Conservation (phyloP, 2,888 invertebrate species). For the Spatulosminthurus flaviceps region DNA sequence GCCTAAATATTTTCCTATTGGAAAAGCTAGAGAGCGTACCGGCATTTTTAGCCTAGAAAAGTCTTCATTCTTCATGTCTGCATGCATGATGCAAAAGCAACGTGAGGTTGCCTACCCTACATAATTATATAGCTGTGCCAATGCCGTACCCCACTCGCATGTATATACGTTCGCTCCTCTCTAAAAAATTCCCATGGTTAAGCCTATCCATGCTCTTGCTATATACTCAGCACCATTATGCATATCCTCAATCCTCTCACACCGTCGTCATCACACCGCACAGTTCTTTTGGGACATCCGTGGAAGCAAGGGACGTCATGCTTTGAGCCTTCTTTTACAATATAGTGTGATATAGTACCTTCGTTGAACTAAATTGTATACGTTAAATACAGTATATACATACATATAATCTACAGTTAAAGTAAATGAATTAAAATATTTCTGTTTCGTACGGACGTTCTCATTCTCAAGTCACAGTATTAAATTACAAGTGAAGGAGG, state of each 20-base stretch:
- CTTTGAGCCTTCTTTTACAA: no score
- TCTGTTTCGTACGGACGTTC: background rate
- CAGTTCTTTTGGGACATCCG: no score
- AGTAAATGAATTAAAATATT: conserved; percentile 6
- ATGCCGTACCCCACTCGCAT: no score
- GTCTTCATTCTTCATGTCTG: background rate
- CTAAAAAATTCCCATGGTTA: no score
- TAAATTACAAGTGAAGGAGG: background rate
- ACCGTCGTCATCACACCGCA: no score
- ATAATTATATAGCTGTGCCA: conserved; percentile 9
- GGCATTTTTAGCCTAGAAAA: conserved; percentile 24
- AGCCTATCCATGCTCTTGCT: no score
- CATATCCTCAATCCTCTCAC: background rate
- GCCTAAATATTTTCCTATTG: conserved; percentile 1
- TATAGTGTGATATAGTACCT: no score
- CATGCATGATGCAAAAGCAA: background rate
- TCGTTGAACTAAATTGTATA: no score
- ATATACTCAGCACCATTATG: no score
- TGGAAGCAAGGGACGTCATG: no score
- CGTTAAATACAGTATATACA: no score
- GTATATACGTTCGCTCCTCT: background rate
- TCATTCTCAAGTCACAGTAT: background rate
- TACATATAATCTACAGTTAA: no score
- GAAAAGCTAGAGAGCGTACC: conserved; percentile 31
- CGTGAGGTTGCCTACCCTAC: conserved; percentile 7